Conservation (phyloP, 2,888 invertebrate species). For the Schrankia costaestrigalis region DNA sequence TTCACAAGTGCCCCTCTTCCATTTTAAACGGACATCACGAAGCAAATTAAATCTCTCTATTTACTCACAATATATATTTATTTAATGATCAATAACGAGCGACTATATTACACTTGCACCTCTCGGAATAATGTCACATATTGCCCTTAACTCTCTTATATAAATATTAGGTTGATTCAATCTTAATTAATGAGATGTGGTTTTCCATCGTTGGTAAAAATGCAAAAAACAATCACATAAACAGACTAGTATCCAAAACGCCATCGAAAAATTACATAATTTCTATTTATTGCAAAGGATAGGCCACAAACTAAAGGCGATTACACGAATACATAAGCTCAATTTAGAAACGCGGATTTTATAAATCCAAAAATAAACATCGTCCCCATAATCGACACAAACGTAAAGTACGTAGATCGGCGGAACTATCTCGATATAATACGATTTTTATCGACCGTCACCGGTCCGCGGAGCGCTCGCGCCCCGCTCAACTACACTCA, state of each 20-base stretch:
- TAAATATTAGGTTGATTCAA: constrained; percentile 63
- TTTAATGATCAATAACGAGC: constrained; percentile 35
- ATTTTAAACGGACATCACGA: constrained; percentile 42
- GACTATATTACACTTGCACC: constrained; percentile 49
- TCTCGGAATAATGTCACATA: constrained; percentile 69
- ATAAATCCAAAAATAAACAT: constrained; percentile 66
- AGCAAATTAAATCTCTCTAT: constrained; percentile 50
- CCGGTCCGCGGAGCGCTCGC: constrained; percentile 52
- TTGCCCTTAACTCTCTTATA: constrained; percentile 57
- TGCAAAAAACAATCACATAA: constrained; percentile 77
- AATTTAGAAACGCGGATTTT: constrained; percentile 49
- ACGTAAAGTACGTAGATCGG: constrained; percentile 51
- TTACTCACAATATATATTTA: constrained; percentile 27
- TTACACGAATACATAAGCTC: constrained; percentile 45
- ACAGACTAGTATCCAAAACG: constrained; percentile 77
- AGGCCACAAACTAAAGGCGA: constrained; percentile 71
- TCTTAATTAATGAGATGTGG: constrained; percentile 77
- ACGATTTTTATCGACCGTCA: constrained; percentile 73
- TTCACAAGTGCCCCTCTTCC: constrained; percentile 48
- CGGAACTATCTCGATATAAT: constrained; percentile 74
- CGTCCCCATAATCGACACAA: constrained; percentile 52
- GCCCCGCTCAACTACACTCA: constrained; percentile 67
- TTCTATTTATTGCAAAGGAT: constrained; percentile 69
- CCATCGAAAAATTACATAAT: constrained; percentile 67
- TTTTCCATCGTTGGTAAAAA: constrained; percentile 74